These are phyloP conservation scores for Pantherophis guttatus DNA, from an alignment of 2,113 vertebrate species.

Conservation along the genomic window DNA sequence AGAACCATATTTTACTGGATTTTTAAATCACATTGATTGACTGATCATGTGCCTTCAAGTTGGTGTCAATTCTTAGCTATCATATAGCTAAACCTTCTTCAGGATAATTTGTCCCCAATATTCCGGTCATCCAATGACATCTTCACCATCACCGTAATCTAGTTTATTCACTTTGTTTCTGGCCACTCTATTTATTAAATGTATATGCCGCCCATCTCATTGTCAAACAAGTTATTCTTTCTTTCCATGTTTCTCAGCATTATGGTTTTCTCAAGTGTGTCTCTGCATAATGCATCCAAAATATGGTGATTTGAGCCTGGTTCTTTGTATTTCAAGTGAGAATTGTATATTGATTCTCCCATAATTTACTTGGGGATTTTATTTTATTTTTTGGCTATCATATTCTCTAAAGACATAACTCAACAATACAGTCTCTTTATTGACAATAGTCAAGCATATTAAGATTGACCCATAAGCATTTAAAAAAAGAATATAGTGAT, in stretches of 20 bases:
- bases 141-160: not conserved
- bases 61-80: not conserved
- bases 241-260: not conserved
- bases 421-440: not conserved
- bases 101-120: not conserved
- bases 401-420: not conserved
- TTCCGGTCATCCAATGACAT: not conserved
- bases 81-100: not conserved
- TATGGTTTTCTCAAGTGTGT: not conserved
- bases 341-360: not conserved
- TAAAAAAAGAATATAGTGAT: not conserved
- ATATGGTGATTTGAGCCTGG: not conserved
- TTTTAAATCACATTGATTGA: not conserved
- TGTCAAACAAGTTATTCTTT: not conserved
- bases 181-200: not conserved
- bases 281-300: not conserved
- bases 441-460: not conserved
- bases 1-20: not conserved
- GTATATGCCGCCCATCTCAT: not conserved
- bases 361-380: not conserved
- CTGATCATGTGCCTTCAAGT: not conserved
- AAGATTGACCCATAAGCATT: not conserved
- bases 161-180: not conserved
- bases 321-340: not conserved
- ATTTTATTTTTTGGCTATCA: not conserved